phyloP scores from a whole-genome alignment of 2,888 invertebrate genomes.

The Amaurobius ferox region DNA sequence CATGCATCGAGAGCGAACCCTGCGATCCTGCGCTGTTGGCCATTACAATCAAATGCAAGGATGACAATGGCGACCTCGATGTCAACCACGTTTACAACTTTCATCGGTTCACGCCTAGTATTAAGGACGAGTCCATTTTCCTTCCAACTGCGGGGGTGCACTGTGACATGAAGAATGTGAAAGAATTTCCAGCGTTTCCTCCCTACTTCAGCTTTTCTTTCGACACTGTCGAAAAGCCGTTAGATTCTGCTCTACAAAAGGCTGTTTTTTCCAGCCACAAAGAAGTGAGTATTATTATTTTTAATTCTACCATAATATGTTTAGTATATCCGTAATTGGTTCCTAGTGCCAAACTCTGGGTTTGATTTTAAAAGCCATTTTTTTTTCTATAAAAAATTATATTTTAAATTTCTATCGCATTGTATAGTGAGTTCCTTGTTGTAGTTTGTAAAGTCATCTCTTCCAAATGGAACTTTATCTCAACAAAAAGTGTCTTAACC shows the following conservation, averaged over 20 bases:
- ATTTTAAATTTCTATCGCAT: too few species aligned
- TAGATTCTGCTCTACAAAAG: background rate
- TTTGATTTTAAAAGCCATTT: too few species aligned
- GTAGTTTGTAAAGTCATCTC: too few species aligned
- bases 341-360: too few species aligned
- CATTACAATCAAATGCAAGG: constrained; percentile 21
- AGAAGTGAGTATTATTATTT: constrained; percentile 22
- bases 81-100: constrained; percentile 28
- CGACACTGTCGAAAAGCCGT: constrained; percentile 10
- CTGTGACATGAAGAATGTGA: constrained; percentile 10
- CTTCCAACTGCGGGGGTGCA: constrained; percentile 28
- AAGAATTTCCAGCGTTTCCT: constrained; percentile 26
- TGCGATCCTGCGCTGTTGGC: constrained; percentile 17
- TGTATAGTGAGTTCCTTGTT: too few species aligned
- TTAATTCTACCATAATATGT: too few species aligned
- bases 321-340: too few species aligned
- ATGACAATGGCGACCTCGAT: background rate
- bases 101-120: constrained; percentile 14
- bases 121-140: constrained; percentile 22
- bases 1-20: background rate
- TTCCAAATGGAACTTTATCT: too few species aligned
- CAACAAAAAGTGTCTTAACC: too few species aligned
- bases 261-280: constrained; percentile 22
- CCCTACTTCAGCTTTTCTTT: constrained; percentile 52
- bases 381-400: too few species aligned